These are phyloP conservation scores for Plutomurus gul DNA, from an alignment of 1,140 invertebrate genomes.

Conservation along the genomic window DNA sequence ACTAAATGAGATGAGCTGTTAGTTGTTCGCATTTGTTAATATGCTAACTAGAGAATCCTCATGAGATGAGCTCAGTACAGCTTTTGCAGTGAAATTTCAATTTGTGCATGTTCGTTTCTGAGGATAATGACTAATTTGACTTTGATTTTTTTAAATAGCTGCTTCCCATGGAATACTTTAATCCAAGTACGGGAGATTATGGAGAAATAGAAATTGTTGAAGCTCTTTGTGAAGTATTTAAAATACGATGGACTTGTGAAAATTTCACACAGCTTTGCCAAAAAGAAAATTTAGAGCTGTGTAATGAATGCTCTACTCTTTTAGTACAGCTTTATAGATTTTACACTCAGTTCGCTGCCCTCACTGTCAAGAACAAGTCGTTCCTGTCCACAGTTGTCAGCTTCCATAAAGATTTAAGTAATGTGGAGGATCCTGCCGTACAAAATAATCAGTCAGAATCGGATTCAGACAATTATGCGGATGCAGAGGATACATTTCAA, in stretches of 20 bases:
- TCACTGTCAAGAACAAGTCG: conserved; percentile 15
- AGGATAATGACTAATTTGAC: no score
- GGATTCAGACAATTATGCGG: background rate
- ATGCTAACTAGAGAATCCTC: no score
- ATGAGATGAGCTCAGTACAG: no score
- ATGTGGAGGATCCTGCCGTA: background rate
- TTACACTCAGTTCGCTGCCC: conserved; percentile 10
- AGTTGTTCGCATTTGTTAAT: no score
- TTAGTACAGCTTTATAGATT: conserved; percentile 20
- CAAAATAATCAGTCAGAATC: background rate
- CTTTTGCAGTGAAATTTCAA: no score
- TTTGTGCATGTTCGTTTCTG: no score
- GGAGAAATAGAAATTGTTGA: background rate
- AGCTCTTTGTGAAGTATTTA: conserved; percentile 17
- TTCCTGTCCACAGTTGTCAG: conserved; percentile 11
- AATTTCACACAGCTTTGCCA: background rate
- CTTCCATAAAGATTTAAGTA: conserved; percentile 23
- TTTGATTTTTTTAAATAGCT: no score
- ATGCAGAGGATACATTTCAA: background rate
- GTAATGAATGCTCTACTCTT: conserved; percentile 12
- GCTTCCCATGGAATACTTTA: background rate
- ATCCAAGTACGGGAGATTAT: background rate
- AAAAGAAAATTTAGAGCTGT: background rate
- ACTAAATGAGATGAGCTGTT: no score
- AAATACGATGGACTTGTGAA: conserved; percentile 16